Base-by-base conservation (phyloP, 1,140 invertebrate species). In the Polypedilum vanderplanki region DNA sequence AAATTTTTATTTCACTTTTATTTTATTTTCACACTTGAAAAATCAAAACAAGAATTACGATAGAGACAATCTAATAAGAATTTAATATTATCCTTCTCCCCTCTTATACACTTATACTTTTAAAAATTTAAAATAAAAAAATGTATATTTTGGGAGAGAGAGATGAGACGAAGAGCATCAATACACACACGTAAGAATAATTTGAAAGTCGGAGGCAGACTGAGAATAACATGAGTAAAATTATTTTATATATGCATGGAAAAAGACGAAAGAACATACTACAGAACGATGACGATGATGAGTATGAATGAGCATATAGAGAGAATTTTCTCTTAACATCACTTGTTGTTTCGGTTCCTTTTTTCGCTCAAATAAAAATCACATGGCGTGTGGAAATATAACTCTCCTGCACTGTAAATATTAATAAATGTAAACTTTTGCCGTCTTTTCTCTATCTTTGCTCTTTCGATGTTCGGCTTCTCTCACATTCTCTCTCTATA, bases 311-410 rank as follows among this genome's bases (percentile, higher is more conserved):
- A 57, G 46, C 46, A 57, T 57, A 12, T 12, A 15, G 46, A 57
- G 46, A 57, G n/a, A 57, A 57, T 57, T 57, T 33, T 33, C 24
- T 33, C 46, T 57, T n/a, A 57, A n/a, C 46, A 57, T 57, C 46
- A 57, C 46, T 57, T 57, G 46, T 57, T 57, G 46, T 8, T 57
- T 57, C 46, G 46, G 46, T 57, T 57, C 46, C 46, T 57, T 57
- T 57, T 57, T n/a, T 15, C 46, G 46, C 46, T 57, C 46, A 57
- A 57, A 57, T 57, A 57, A 57, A 57, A 57, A 57, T 57, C 46
- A 57, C 46, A 57, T 57, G 46, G 46, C 46, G 46, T n/a, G n/a
- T 57, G 10, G 1, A 33, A 33, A 33, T 33, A 5, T 33, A 33
- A 33, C 1, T n/a, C n/a, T n/a, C n/a, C 24, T 33, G 24, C 24